Evolutionary conservation across 2,113 vertebrate species (phyloP), one percentile per base, ranked within the genome.

Genomic region (Carettochelys insculpta): DNA sequence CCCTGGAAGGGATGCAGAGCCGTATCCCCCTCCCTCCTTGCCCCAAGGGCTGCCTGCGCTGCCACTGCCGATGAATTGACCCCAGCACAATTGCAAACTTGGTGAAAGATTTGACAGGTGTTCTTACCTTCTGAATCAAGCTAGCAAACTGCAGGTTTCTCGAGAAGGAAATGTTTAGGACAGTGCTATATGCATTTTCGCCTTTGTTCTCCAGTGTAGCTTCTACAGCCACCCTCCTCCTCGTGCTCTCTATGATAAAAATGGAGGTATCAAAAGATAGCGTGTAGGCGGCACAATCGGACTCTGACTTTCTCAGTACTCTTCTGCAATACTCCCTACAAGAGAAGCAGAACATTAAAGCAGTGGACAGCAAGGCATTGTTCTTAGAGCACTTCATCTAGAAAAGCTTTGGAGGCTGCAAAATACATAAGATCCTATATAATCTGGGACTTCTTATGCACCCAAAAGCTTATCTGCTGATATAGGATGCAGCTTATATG

Each of bases 91-190:
- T 11, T 14, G 6, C 24, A 14, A 75, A 27, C 19, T 4, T 11
- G n/a, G 25, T 27, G 45, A 31, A 25, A 13, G 5, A 12, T 9
- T 51, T 31, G 7, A 13, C 5, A 3, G 47, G 45, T 10, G 6
- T 27, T 56, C 94, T 86, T 86, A 99, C 99, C 98, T 98, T 99
- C 83, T 98, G 97, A 53, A 99, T 97, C 81, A 99, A 90, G 97
- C 98, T 99, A 79, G 99, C 99, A 1, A 99, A 98, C 88, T 98
- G 98, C 11, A 99, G 98, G 92, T 99, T 99, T 53, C 97, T 96
- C 6, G 98, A 98, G 97, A 98, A 98, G 50, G 98, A 98, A 96
- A 99, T 98, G 90, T 99, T 99, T 10, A 99, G 98, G 14, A 97
- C 77, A 0, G 99, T 96, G 79, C 96, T 98, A 91, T 99, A 99